These are phyloP conservation scores for Crossaster papposus DNA, from an alignment of 53 echinoderm and acorn worm species.

Conservation along the genomic window DNA sequence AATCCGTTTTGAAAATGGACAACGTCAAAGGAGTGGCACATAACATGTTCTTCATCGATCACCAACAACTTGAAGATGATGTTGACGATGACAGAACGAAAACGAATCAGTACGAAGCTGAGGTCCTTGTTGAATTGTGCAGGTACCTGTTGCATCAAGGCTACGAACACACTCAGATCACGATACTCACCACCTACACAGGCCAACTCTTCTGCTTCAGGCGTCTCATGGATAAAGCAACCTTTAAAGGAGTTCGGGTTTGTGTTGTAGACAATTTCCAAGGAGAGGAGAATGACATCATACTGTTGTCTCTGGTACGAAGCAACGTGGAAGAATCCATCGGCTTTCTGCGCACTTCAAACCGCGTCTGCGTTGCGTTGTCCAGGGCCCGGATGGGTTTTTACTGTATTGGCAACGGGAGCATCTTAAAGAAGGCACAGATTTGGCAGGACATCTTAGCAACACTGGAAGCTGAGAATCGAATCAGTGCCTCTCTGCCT, in stretches of 20 bases:
- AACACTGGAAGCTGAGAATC: constrained; percentile 29
- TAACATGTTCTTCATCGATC: constrained; percentile 79
- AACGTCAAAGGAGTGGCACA: constrained; percentile 58
- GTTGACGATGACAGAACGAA: constrained; percentile 75
- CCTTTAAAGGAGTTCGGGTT: constrained; percentile 71
- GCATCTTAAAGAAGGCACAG: constrained; percentile 52
- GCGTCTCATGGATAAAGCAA: constrained; percentile 49
- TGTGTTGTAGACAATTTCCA: constrained; percentile 83
- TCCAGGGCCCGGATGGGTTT: constrained; percentile 83
- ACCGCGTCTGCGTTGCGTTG: constrained; percentile 79
- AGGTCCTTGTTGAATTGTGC: constrained; percentile 70
- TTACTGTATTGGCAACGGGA: constrained; percentile 80
- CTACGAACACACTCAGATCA: constrained; percentile 67
- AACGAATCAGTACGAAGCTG: constrained; percentile 83
- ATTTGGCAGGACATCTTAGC: constrained; percentile 72
- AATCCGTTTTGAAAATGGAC: constrained; percentile 56
- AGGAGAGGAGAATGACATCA: constrained; percentile 91
- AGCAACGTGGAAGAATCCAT: constrained; percentile 74
- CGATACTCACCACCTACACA: constrained; percentile 85
- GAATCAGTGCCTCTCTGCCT: constrained; percentile 46
- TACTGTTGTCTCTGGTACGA: constrained; percentile 80
- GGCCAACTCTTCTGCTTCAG: constrained; percentile 74
- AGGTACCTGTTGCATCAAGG: constrained; percentile 83
- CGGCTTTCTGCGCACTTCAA: constrained; percentile 73
- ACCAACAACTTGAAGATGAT: constrained; percentile 57